A percentile compares a stretch with the other conserved stretches of the same genome.
These are phyloP conservation scores for Rhinopomastus cyanomelas DNA, from an alignment of 2,113 vertebrate genomes.

Conservation along the genomic window DNA sequence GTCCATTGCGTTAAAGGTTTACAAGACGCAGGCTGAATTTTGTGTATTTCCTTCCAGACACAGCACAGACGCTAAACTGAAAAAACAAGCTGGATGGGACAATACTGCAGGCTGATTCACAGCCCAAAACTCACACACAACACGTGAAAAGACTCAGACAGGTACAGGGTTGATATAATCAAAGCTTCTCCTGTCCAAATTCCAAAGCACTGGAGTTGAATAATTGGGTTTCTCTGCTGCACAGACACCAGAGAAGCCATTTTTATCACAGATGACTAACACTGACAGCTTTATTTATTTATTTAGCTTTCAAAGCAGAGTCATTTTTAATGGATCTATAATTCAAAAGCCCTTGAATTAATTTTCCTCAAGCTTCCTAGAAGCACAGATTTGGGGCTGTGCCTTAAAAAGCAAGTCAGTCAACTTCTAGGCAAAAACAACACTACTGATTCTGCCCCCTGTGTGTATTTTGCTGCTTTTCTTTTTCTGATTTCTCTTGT, in stretches of 20 bases:
- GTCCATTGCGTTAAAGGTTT: background rate
- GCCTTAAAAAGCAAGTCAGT: conserved; percentile 28
- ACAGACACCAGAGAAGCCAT: background rate
- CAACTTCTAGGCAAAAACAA: background rate
- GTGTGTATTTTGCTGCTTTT: background rate
- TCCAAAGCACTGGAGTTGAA: background rate
- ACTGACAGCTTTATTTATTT: conserved; percentile 29
- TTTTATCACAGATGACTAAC: conserved; percentile 28
- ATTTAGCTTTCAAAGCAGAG: conserved; percentile 39
- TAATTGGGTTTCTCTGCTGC: background rate
- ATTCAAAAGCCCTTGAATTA: conserved; percentile 52
- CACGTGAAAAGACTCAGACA: background rate
- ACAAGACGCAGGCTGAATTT: background rate
- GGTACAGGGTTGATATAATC: background rate
- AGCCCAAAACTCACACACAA: background rate
- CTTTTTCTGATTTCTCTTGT: background rate
- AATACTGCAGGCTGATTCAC: background rate
- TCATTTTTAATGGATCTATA: conserved; percentile 45
- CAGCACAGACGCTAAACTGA: background rate
- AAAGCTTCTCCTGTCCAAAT: conserved; percentile 11
- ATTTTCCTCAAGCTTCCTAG: conserved; percentile 39
- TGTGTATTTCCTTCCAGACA: background rate
- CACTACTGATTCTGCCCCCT: conserved; percentile 17
- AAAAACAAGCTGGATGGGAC: background rate
- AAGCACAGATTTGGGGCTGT: conserved; percentile 16